Percentiles rank a stretch among this genome's conserved stretches.
These are phyloP conservation scores for Psophia crepitans DNA, from an alignment of 2,113 vertebrate species.

Conservation along the genomic window DNA sequence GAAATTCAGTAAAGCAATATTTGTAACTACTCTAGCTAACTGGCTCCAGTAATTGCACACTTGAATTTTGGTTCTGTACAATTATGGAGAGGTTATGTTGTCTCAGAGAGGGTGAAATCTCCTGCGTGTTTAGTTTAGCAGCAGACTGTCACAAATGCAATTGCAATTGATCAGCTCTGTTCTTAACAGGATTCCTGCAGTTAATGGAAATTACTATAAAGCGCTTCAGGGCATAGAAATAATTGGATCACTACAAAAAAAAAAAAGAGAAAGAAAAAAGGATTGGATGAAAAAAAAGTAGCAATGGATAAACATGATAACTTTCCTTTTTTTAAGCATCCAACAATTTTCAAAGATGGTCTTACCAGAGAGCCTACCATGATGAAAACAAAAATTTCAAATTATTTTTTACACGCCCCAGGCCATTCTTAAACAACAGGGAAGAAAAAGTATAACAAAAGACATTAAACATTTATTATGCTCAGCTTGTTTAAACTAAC, in stretches of 20 bases:
- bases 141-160: conserved; percentile 65
- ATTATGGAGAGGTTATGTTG: background rate
- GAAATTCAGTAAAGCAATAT: background rate
- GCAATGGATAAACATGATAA: background rate
- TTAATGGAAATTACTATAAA: conserved; percentile 69
- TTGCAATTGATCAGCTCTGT: conserved; percentile 65
- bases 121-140: conserved; percentile 44
- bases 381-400: background rate
- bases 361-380: background rate
- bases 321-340: background rate
- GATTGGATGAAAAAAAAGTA: background rate
- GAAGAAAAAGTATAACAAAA: background rate
- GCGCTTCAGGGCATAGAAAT: conserved; percentile 58
- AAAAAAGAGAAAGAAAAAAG: background rate
- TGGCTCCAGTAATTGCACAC: background rate
- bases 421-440: background rate
- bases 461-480: background rate
- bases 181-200: conserved; percentile 68
- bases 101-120: conserved; percentile 26
- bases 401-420: background rate
- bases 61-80: background rate
- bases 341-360: background rate
- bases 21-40: background rate
- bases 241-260: conserved; percentile 47
- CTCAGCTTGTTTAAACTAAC: background rate